Conservation (phyloP, 2,888 invertebrate species). For the Alloscopus bannaensis region DNA sequence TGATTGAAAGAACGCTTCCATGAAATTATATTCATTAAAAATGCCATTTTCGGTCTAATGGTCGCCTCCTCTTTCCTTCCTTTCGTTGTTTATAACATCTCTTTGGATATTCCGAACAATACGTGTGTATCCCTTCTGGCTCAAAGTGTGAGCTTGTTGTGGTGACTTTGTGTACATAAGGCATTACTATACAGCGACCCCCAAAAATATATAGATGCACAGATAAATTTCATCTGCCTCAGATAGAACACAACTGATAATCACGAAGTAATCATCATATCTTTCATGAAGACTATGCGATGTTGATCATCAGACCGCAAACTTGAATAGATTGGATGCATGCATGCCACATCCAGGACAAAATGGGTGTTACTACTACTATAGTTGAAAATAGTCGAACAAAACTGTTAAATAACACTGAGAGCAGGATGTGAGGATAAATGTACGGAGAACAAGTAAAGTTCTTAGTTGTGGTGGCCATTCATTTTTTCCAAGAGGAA, state of each 20-base stretch:
- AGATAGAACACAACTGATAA: slow-evolving; percentile 29
- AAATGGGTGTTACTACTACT: not conserved
- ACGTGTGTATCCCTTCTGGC: no score
- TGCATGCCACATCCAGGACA: slow-evolving; percentile 3
- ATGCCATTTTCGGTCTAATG: slow-evolving; percentile 59
- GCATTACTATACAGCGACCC: not conserved
- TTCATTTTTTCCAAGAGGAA: not conserved
- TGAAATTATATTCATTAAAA: slow-evolving; percentile 61
- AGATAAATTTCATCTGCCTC: not conserved
- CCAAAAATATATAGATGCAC: not conserved
- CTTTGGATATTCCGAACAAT: no score
- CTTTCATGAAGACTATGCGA: slow-evolving; percentile 2
- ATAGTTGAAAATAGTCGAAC: not conserved
- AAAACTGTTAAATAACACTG: not conserved
- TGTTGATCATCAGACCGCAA: slow-evolving; percentile 49
- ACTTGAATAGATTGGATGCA: slow-evolving; percentile 37
- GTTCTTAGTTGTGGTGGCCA: not conserved
- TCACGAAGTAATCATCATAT: slow-evolving; percentile 31
- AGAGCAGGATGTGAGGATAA: not conserved
- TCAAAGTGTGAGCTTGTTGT: no score
- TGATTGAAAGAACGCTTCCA: slow-evolving; percentile 55
- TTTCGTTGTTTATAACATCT: not conserved
- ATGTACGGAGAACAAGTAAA: not conserved
- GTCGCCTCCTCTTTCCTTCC: slow-evolving; percentile 50
- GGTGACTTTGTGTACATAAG: no score